phyloP scores from a whole-genome alignment of 2,113 vertebrate species.

The Peromyscus leucopus region DNA sequence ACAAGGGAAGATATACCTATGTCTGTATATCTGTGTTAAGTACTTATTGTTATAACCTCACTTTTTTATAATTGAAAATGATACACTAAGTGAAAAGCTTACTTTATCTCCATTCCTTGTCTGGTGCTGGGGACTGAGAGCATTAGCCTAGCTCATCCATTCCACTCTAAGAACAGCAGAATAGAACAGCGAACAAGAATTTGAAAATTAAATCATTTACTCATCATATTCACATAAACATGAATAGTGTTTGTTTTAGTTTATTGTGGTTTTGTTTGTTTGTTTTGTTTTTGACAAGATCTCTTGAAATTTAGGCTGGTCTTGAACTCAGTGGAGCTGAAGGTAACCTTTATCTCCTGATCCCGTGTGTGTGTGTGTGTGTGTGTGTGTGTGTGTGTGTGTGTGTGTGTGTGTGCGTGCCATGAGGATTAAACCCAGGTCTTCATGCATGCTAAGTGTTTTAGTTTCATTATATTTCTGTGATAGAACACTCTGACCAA shows the following conservation, averaged over 20 bases:
- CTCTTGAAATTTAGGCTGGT: background rate
- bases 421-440: background rate
- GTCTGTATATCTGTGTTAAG: background rate
- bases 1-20: background rate
- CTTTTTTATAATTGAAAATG: background rate
- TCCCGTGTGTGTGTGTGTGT: background rate
- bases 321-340: background rate
- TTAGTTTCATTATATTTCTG: background rate
- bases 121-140: background rate
- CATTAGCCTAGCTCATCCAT: background rate
- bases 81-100: background rate
- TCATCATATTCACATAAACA: background rate
- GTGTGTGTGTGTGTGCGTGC: no score
- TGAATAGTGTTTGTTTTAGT: background rate
- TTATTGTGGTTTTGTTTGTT: background rate
- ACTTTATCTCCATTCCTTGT: background rate
- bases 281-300: background rate
- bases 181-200: background rate
- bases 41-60: background rate
- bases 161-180: background rate
- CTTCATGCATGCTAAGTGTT: background rate
- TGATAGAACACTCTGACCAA: background rate
- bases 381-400: background rate
- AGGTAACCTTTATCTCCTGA: background rate
- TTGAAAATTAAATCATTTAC: background rate